These are phyloP conservation scores for Atta colombica DNA, from an alignment of 1,140 invertebrate genomes.

Conservation along the genomic window DNA sequence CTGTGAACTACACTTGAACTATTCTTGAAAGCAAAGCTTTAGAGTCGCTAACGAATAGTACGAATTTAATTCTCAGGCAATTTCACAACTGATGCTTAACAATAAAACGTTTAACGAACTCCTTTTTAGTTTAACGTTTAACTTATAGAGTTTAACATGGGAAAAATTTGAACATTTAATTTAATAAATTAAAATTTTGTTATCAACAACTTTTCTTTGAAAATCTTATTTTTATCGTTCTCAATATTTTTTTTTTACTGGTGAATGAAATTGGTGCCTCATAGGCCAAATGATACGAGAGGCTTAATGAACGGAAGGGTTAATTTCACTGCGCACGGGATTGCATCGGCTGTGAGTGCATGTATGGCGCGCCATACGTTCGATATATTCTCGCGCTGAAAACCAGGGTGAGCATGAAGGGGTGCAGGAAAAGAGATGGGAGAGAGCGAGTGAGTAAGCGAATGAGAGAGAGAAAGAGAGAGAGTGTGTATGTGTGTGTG, in stretches of 20 bases:
- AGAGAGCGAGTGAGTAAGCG: neutral
- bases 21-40: conserved; percentile 25
- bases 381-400: conserved; percentile 34
- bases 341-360: conserved; percentile 35
- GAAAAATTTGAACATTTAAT: neutral
- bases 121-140: neutral
- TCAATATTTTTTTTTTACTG: neutral
- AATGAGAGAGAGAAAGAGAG: neutral
- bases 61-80: neutral
- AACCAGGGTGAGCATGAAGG: conserved; percentile 15
- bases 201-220: neutral
- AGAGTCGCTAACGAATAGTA: too few species aligned
- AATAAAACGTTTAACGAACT: neutral
- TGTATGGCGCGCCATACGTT: conserved; percentile 38
- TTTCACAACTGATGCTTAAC: neutral
- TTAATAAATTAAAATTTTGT: neutral
- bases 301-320: conserved; percentile 14
- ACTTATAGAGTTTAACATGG: neutral
- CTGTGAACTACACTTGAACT: neutral
- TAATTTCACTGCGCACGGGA: conserved; percentile 33
- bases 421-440: neutral
- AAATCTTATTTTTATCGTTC: neutral
- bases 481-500: too few species aligned
- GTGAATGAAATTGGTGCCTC: neutral
- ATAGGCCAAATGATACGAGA: neutral